Evolutionary conservation across 2,888 invertebrate species (phyloP), one percentile per base, ranked within the genome.

Genomic region (Lasioglossum marginatum): DNA sequence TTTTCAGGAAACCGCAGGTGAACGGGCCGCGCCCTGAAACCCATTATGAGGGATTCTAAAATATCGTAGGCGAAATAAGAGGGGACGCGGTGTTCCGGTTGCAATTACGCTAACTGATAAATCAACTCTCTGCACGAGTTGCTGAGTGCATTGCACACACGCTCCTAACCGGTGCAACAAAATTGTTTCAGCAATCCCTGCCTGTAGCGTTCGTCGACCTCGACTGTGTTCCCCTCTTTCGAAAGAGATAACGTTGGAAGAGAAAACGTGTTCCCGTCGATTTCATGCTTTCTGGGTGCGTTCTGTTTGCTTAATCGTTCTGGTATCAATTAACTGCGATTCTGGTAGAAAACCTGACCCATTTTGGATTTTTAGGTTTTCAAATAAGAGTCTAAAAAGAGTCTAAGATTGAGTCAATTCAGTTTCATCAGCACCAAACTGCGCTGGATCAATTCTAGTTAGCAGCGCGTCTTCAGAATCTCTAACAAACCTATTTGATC

Each of bases 21-120:
- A 81, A 77, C 77, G 71, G 27, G 40, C 66, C 48, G 31, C 27
- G 27, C 10, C 43, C 68, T 19, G 27, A 19, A 34, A 16, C 34
- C 60, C 72, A 45, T 81, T 77, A 81, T 27, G 34, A 8, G 34
- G 45, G 40, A 45, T 16, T n/a, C 52, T 76, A 68, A 76, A 81
- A 76, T 74, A 74, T 45, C 34, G 31, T 71, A 2, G 31, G 19
- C 66, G 74, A 74, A 79, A 79, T 40, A 66, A 74, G 75, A 57
- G 66, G 66, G 66, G 19, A 63, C 34, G 74, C 66, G 57, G 57
- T 57, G n/a, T 57, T 57, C 66, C n/a, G 27, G 75, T 37, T 23
- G 79, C 66, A 79, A 79, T 79, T 79, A 79, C 48, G 79, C 73
- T 73, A 79, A 74, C 79, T 79, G 79, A 79, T 74, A 79, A 79